phyloP scores from a whole-genome alignment of 2,888 invertebrate genomes.

The Xylocampa areola region DNA sequence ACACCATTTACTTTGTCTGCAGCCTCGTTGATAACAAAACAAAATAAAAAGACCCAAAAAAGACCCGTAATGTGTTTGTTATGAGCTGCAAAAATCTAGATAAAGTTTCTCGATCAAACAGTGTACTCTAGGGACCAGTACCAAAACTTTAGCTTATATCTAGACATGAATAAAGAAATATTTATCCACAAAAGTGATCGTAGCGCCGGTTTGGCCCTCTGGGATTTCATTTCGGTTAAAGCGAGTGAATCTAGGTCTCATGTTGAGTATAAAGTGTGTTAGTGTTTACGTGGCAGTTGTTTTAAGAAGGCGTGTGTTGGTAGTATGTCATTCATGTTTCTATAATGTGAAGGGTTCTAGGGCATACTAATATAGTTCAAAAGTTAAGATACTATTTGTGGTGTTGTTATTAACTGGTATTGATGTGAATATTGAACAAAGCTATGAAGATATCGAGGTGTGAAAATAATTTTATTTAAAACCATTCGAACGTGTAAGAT shows the following conservation, averaged over 20 bases:
- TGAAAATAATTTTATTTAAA: too few relatives aligned
- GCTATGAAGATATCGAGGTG: too few relatives aligned
- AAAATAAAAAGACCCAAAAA: slow-evolving; percentile 17
- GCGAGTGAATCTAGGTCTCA: slow-evolving; percentile 51
- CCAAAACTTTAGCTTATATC: slow-evolving; percentile 36
- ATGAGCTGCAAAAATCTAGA: slow-evolving; percentile 36
- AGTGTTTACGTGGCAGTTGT: slow-evolving; percentile 42
- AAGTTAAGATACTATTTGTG: neutral
- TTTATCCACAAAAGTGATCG: slow-evolving; percentile 51
- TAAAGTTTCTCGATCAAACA: slow-evolving; percentile 44
- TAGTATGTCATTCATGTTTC: slow-evolving; percentile 30
- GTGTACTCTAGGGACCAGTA: slow-evolving; percentile 32
- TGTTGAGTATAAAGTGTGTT: slow-evolving; percentile 41
- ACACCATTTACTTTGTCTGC: neutral
- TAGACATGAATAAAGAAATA: slow-evolving; percentile 51
- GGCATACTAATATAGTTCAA: slow-evolving; percentile 7
- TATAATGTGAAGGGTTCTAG: slow-evolving; percentile 26
- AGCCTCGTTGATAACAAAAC: slow-evolving; percentile 13
- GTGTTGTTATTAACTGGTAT: neutral
- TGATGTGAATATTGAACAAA: too few relatives aligned
- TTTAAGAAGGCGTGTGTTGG: slow-evolving; percentile 21
- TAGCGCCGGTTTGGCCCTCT: slow-evolving; percentile 27
- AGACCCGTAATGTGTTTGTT: slow-evolving; percentile 14
- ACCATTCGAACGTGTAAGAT: too few relatives aligned
- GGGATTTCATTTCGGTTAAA: slow-evolving; percentile 43